These are phyloP conservation scores for Erebia palarica DNA, from an alignment of 2,888 invertebrate genomes.

Conservation along the genomic window DNA sequence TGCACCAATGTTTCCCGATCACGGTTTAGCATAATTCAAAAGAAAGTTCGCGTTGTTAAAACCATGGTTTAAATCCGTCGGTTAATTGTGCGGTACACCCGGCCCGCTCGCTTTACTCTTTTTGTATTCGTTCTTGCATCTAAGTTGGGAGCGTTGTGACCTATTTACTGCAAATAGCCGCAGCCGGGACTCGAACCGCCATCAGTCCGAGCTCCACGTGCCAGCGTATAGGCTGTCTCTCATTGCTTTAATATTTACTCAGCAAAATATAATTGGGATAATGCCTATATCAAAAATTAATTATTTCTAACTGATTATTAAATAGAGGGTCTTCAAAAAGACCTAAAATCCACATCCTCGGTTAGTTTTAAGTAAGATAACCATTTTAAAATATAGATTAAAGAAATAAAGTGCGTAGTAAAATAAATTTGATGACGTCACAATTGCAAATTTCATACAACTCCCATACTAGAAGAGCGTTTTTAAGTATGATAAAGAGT, in stretches of 20 bases:
- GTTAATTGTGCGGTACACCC: slow-evolving; percentile 43
- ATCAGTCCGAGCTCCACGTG: slow-evolving; percentile 57
- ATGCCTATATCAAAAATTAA: too few species aligned
- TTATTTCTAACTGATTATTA: too few species aligned
- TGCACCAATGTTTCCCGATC: neutral
- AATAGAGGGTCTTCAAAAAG: too few species aligned
- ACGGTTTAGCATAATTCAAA: neutral
- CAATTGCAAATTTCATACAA: too few species aligned
- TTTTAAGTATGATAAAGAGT: too few species aligned
- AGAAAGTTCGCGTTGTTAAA: neutral
- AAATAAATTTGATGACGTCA: too few species aligned
- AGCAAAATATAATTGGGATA: slow-evolving; percentile 5
- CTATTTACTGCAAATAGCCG: slow-evolving; percentile 78
- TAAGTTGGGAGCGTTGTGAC: slow-evolving; percentile 78
- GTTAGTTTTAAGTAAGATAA: too few species aligned
- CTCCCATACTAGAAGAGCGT: too few species aligned
- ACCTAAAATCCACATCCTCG: too few species aligned
- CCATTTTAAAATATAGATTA: too few species aligned
- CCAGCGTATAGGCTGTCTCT: slow-evolving; percentile 41
- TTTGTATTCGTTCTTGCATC: slow-evolving; percentile 81
- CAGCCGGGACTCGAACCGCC: slow-evolving; percentile 62
- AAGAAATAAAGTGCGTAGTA: too few species aligned
- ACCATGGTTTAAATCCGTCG: slow-evolving; percentile 11
- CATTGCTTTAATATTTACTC: slow-evolving; percentile 32
- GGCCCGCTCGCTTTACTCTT: slow-evolving; percentile 72